Conservation (phyloP, 2,797 vertebrate species). For the Australoheros facetus region DNA sequence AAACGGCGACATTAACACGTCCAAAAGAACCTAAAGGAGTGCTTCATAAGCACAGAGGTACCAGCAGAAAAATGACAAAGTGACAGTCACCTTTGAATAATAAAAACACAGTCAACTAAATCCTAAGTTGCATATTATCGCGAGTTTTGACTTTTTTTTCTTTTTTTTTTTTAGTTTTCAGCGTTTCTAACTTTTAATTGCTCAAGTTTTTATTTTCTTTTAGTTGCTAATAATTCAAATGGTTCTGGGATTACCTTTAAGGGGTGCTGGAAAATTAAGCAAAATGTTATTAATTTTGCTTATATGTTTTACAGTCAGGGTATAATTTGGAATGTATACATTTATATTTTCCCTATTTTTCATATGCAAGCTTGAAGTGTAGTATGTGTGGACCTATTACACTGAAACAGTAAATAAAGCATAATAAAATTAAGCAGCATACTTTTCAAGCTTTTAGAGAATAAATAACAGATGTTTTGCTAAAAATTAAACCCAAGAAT, state of each 20-base stretch:
- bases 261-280: background rate
- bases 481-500: constrained; percentile 8
- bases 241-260: background rate
- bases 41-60: constrained; percentile 13
- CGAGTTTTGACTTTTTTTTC: background rate
- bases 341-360: background rate
- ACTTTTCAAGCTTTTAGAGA: background rate
- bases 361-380: background rate
- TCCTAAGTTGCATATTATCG: background rate
- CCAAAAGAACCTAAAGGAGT: background rate
- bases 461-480: constrained; percentile 8
- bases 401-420: background rate
- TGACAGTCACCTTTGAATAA: background rate
- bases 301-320: background rate
- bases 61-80: constrained; percentile 5
- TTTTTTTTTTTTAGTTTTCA: background rate
- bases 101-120: background rate
- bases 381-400: background rate
- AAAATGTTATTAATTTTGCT: background rate
- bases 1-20: background rate
- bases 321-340: background rate
- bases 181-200: background rate
- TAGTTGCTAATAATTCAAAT: background rate
- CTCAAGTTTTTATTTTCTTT: background rate
- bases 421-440: background rate